phyloP scores from a whole-genome alignment of 2,113 vertebrate species.

The Percina caprodes region DNA sequence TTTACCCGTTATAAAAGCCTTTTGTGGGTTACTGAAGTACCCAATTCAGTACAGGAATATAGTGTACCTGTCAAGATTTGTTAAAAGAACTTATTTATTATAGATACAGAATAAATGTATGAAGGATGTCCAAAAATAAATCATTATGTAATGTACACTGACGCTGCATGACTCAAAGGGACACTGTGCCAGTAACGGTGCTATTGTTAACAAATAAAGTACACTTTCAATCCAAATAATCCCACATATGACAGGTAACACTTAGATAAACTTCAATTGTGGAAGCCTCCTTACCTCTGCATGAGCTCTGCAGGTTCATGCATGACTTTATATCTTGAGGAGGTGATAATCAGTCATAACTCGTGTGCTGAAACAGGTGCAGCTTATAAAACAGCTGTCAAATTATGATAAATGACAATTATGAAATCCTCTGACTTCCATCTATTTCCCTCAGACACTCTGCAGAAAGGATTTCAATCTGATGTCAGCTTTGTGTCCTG shows the following conservation, averaged over 20 bases:
- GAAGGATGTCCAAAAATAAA: not conserved
- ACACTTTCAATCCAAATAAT: not conserved
- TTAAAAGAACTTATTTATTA: not conserved
- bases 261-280: not conserved
- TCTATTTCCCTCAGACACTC: not conserved
- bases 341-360: constrained; percentile 33
- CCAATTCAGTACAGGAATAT: too few relatives aligned
- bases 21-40: too few relatives aligned
- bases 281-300: not conserved
- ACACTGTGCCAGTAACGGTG: not conserved
- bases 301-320: not conserved
- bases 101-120: not conserved
- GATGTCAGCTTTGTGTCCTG: constrained; percentile 11
- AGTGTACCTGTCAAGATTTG: not conserved
- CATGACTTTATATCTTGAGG: constrained; percentile 13
- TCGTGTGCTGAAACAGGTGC: constrained; percentile 12
- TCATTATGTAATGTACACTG: not conserved
- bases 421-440: not conserved
- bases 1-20: not conserved
- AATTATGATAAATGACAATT: constrained; percentile 15
- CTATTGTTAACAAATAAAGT: not conserved
- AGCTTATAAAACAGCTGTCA: constrained; percentile 25
- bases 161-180: not conserved
- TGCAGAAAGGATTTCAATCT: not conserved
- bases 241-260: not conserved